Evolutionary conservation across 1,140 invertebrate species (phyloP).

Genomic region (Vanessa tameamea): DNA sequence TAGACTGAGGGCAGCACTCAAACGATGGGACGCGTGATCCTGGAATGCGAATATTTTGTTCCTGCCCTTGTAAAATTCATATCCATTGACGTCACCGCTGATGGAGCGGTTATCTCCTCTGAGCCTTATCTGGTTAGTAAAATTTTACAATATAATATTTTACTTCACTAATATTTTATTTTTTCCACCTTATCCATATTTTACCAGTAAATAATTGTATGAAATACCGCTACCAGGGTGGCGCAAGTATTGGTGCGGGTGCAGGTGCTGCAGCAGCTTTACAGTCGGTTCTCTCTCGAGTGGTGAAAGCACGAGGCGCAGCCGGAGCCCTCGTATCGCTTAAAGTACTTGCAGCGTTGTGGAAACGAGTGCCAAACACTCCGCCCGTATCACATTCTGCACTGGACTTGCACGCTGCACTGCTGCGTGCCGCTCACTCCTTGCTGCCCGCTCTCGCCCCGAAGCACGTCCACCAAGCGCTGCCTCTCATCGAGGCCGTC

Average conservation of each 20-base stretch:
- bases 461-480: slow-evolving; percentile 53
- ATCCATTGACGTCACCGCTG: slow-evolving; percentile 63
- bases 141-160: not conserved
- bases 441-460: slow-evolving; percentile 59
- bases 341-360: slow-evolving; percentile 48
- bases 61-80: slow-evolving; percentile 72
- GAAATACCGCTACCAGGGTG: slow-evolving; percentile 46
- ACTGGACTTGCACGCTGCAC: slow-evolving; percentile 63
- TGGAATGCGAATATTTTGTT: slow-evolving; percentile 72
- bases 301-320: slow-evolving; percentile 59
- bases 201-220: not conserved
- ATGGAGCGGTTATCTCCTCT: slow-evolving; percentile 60
- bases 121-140: slow-evolving; percentile 67
- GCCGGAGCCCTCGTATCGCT: slow-evolving; percentile 56
- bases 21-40: slow-evolving; percentile 70
- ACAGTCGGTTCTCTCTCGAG: slow-evolving; percentile 62
- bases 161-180: not conserved
- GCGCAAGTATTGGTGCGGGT: slow-evolving; percentile 57
- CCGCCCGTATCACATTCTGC: slow-evolving; percentile 44
- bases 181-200: not conserved
- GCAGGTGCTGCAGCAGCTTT: slow-evolving; percentile 61
- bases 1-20: slow-evolving; percentile 67
- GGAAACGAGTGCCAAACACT: slow-evolving; percentile 46
- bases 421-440: slow-evolving; percentile 62
- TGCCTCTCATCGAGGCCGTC: slow-evolving; percentile 59